Base-by-base conservation (phyloP, 2,797 vertebrate genomes). In the Ctenopoma multispine region DNA sequence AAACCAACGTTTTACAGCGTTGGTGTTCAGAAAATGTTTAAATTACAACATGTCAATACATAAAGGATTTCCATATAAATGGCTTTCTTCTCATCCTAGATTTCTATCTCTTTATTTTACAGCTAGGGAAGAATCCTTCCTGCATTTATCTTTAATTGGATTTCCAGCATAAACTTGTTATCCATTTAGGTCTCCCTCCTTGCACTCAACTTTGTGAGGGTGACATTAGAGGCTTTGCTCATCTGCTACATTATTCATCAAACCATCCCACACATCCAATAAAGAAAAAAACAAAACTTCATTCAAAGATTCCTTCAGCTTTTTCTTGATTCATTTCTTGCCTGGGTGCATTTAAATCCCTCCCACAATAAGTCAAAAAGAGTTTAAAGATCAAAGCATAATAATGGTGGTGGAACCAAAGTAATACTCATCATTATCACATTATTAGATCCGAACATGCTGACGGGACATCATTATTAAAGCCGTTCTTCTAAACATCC, bases 71-170 rank as follows among this genome's bases (percentile, higher is more conserved):
- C 83, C 82, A 91, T 89, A 88, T 77, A 84, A 85, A 90, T 88
- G 60, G 71, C 50, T 85, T 83, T 82, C 74, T 79, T 79, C 72
- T 55, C 57, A 53, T 59, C 57, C 34, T 31, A 67, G 75, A 90
- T 89, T 65, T 84, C 44, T 60, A 77, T 79, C 78, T 76, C 48
- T 79, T 81, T 75, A 73, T 82, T 83, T 72, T 62, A 66, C 69
- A 67, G 65, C 79, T 85, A 82, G 79, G 71, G 82, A 63, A 80
- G 79, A 88, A 81, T 84, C 75, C 49, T 55, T 44, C 59, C 63
- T 77, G 89, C 79, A 82, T 93, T 91, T 83, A 92, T 90, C 85
- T 91, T 90, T 90, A 86, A 93, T 83, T 90, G 81, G 79, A 90
- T 88, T 89, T 86, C 67, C 75, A 87, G 87, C 87, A 83, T 75